Evolutionary conservation across 2,888 invertebrate genomes (phyloP), one percentile per base, ranked within the genome.

Genomic region (Drosophila demipolita): DNA sequence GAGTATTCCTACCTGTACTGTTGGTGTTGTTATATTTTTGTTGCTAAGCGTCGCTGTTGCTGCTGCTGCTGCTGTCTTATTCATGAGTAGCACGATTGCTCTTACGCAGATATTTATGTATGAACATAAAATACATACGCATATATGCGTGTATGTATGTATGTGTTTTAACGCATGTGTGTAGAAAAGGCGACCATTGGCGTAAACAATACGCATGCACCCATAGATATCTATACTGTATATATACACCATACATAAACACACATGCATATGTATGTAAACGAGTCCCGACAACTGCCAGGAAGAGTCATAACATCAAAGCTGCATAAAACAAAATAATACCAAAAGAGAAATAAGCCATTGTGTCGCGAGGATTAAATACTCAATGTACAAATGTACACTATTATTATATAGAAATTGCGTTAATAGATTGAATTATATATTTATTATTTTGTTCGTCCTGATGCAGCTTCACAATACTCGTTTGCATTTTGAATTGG

Each of bases 1-100:
- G 32, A 29, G 15, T 32, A 23, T n/a, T 20, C 6, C 32, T 57
- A 42, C 57, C 40, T 57, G 57, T 40, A 7, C 11, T 59, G 8
- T 15, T 45, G 20, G 66, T 67, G 63, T 63, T 58, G 74, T 63
- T 57, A 65, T 57, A 73, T 52, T 72, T 64, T 63, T 76, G 74
- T 78, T 80, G 78, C 75, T 74, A 79, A 66, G 71, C 72, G 62
- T 60, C 69, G 66, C 70, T 54, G 35, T 53, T 78, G 66, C 54
- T 54, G 35, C 55, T 78, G 66, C 54, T 54, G 35, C 58, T 74
- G 73, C 54, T 71, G 65, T 70, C 66, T 74, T 79, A 73, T 81
- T 69, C 81, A 72, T 73, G 69, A 80, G 61, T 64, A 57, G 48
- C 33, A 32, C 55, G 48, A 49, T 61, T 68, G 66, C 61, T 78